These are phyloP conservation scores for Palythoa caribaeorum DNA, from an alignment of 92 coral and sea anemone species.

Conservation along the genomic window DNA sequence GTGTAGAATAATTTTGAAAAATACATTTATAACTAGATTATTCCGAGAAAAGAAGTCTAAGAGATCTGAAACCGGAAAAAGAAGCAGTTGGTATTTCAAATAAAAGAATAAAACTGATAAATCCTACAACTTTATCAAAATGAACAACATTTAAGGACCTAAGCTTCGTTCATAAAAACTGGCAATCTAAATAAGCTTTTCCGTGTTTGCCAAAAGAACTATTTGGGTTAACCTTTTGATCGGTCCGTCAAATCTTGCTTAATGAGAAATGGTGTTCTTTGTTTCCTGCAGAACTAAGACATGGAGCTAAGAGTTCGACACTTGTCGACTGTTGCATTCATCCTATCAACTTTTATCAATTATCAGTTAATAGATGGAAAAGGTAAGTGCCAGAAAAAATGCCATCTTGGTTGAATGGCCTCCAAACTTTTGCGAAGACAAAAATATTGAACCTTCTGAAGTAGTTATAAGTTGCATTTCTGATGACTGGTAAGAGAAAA, in stretches of 20 bases:
- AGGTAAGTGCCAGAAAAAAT: background rate
- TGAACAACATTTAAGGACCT: no score
- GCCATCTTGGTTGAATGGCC: background rate
- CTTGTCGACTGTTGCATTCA: conserved; percentile 27
- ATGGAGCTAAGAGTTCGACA: conserved; percentile 28
- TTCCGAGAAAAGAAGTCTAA: background rate
- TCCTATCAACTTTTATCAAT: conserved; percentile 8
- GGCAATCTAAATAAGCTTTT: background rate
- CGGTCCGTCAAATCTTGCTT: background rate
- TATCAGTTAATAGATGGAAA: conserved; percentile 18
- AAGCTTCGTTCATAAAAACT: no score
- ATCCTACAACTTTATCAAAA: no score
- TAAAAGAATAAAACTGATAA: no score
- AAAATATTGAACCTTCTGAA: background rate
- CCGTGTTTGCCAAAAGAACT: background rate
- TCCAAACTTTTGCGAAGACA: no score
- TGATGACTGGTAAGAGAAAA: background rate
- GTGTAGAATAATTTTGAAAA: no score
- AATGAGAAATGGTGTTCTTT: background rate
- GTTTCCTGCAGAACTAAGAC: background rate
- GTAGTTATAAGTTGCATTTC: background rate
- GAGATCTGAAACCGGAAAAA: background rate
- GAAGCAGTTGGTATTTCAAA: background rate
- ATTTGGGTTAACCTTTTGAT: background rate
- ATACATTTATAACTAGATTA: no score